Base-by-base conservation (phyloP, 2,888 invertebrate genomes). In the Leptinotarsa haldemani region DNA sequence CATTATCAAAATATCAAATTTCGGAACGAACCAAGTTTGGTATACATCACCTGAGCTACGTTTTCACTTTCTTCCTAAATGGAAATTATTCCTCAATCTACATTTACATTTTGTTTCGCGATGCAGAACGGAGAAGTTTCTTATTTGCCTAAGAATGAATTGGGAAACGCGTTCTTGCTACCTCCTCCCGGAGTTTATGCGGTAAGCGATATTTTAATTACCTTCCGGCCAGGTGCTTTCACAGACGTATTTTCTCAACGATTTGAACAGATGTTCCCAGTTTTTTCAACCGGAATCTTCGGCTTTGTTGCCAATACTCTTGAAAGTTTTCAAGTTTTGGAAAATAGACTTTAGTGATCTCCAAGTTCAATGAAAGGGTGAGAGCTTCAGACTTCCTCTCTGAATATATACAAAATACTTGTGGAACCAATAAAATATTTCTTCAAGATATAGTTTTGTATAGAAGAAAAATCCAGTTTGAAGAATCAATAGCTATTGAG, bases 141-240 rank as follows among this genome's bases (percentile, higher is more conserved):
- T 56, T 56, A 56, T 56, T 56, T 56, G 56, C 56, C 22, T 22
- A 56, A 56, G 56, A 56, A 12, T 56, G 20, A 56, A 56, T 56
- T 56, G 56, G 56, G 22, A 15, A 56, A 56, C 20, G 22, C 56
- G 56, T 56, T 22, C 20, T 56, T 18, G 52, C 52, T 12, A 3
- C 56, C 25, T 22, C 56, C 56, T 22, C 15, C 5, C 22, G 22
- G 22, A 56, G 22, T 56, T 56, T 56, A 56, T 22, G 56, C 22
- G 56, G 56, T 22, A 56, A 56, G 56, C 56, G 25, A 56, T 56
- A 56, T 22, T 56, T 25, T 56, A 56, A 56, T 56, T 56, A 56
- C 25, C 56, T 56, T 56, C 15, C 56, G 13, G 20, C 56, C 56
- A 56, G 56, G 56, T 56, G 56, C 20, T 18, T 15, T 56, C 22